Percentiles rank a stretch among this genome's conserved stretches.
phyloP scores from a whole-genome alignment of 2,797 vertebrate genomes.

The Sebastolobus alascanus region DNA sequence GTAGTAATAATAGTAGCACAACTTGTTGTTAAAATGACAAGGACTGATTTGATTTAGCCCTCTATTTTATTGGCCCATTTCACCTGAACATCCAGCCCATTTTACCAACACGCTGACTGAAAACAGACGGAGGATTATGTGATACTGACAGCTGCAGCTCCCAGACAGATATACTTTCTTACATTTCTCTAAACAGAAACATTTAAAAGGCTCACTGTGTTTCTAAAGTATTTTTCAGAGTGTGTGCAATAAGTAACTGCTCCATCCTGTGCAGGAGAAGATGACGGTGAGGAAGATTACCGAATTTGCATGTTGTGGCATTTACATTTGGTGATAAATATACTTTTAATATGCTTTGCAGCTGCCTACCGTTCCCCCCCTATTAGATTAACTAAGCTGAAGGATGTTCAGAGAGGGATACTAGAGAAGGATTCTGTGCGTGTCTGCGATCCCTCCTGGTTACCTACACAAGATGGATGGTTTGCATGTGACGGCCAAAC shows the following conservation, averaged over 20 bases:
- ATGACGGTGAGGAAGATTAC: conserved; percentile 13
- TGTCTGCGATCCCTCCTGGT: conserved; percentile 31
- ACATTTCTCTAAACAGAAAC: conserved; percentile 26
- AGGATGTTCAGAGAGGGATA: conserved; percentile 42
- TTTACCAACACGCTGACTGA: background rate
- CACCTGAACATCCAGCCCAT: background rate
- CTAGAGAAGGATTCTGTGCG: conserved; percentile 33
- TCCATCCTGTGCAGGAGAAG: conserved; percentile 30
- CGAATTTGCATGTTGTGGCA: conserved; percentile 71
- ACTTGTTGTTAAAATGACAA: background rate
- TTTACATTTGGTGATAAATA: conserved; percentile 63
- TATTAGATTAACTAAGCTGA: conserved; percentile 57
- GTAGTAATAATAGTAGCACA: background rate
- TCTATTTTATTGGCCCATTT: conserved; percentile 14
- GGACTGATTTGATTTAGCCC: background rate
- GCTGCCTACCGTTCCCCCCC: conserved; percentile 31
- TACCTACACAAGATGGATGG: conserved; percentile 54
- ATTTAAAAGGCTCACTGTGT: conserved; percentile 29
- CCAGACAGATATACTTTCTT: background rate
- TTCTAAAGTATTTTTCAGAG: conserved; percentile 16
- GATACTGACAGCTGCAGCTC: background rate
- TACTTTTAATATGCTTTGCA: conserved; percentile 59
- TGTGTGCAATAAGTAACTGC: conserved; percentile 49
- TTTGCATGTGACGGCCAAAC: conserved; percentile 19
- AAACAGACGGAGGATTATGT: background rate